Conservation (phyloP, 1,140 invertebrate genomes). For the Archivesica marissinica region DNA sequence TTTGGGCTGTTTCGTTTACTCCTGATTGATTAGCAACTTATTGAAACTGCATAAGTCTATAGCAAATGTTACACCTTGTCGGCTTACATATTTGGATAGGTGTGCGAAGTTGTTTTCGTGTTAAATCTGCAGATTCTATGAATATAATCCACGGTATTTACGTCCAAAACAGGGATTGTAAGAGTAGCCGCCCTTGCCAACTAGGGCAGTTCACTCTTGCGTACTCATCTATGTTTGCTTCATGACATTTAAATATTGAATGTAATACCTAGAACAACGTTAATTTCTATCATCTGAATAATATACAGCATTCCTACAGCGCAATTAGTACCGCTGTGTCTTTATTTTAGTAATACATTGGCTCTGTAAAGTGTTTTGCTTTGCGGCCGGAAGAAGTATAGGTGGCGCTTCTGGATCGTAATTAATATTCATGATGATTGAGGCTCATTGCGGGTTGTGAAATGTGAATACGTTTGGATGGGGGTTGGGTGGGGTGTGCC, state of each 20-base stretch:
- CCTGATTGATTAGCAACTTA: too few species aligned
- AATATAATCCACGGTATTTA: too few species aligned
- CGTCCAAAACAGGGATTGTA: not conserved
- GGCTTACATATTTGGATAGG: too few species aligned
- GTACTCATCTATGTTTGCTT: not conserved
- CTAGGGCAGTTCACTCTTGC: conserved; percentile 33
- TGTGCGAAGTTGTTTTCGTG: too few species aligned
- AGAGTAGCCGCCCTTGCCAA: conserved; percentile 24
- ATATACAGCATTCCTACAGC: not conserved
- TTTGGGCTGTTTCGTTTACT: too few species aligned
- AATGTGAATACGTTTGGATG: too few species aligned
- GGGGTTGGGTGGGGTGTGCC: too few species aligned
- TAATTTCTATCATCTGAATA: not conserved
- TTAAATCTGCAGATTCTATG: too few species aligned
- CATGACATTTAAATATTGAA: not conserved
- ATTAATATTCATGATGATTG: not conserved
- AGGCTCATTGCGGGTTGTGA: not conserved
- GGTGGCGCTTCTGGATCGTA: not conserved
- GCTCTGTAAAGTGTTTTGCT: not conserved
- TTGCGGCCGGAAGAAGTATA: conserved; percentile 19
- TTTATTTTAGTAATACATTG: not conserved
- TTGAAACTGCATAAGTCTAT: too few species aligned
- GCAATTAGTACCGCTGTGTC: not conserved
- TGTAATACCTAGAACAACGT: conserved; percentile 13
- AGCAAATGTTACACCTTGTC: too few species aligned